Conservation (phyloP, 1,140 invertebrate species). For the Aphelenchoides besseyi region DNA sequence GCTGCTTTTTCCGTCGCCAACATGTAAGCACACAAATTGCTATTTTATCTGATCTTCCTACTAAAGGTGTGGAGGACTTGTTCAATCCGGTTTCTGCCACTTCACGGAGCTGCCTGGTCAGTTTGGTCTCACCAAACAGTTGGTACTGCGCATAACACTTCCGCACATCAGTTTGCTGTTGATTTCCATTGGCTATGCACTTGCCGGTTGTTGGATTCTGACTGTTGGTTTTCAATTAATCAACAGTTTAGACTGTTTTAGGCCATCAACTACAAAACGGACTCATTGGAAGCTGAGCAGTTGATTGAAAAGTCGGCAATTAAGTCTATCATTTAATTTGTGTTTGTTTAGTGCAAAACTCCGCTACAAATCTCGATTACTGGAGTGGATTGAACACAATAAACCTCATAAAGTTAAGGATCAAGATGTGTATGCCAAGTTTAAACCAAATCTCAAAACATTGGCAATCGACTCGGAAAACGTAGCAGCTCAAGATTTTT, state of each 20-base stretch:
- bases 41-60: too few species aligned
- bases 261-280: slow-evolving; percentile 29
- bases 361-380: background rate
- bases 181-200: slow-evolving; percentile 55
- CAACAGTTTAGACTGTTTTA: too few species aligned
- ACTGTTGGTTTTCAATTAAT: slow-evolving; percentile 56
- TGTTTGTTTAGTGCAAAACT: slow-evolving; percentile 5
- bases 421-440: slow-evolving; percentile 5
- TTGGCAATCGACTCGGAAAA: too few species aligned
- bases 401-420: too few species aligned
- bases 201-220: slow-evolving; percentile 53
- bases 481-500: slow-evolving; percentile 8
- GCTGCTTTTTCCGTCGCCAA: background rate
- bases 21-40: too few species aligned
- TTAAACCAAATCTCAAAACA: too few species aligned
- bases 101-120: slow-evolving; percentile 60
- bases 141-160: slow-evolving; percentile 59
- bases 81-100: slow-evolving; percentile 39
- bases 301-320: slow-evolving; percentile 24
- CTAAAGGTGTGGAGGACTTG: slow-evolving; percentile 1
- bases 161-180: slow-evolving; percentile 60
- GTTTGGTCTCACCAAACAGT: slow-evolving; percentile 60
- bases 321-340: background rate
- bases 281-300: slow-evolving; percentile 28
- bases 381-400: slow-evolving; percentile 10